Percentiles rank a stretch among this genome's conserved stretches.
phyloP scores from a whole-genome alignment of 2,113 vertebrate species.

The Variabilichromis moorii region DNA sequence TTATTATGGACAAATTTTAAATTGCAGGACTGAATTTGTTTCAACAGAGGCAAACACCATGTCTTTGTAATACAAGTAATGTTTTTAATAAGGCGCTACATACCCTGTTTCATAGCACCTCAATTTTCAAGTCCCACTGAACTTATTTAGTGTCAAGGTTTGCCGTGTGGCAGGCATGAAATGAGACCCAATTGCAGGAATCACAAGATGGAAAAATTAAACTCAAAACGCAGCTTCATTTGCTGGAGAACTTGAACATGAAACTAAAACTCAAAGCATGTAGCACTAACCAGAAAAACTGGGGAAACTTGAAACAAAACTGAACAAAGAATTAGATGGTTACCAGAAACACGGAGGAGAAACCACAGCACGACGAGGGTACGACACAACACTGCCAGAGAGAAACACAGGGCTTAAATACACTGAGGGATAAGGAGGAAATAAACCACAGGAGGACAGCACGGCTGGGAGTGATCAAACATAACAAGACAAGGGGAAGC shows the following conservation, averaged over 20 bases:
- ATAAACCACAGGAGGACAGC: not conserved
- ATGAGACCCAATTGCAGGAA: not conserved
- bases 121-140: not conserved
- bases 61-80: not conserved
- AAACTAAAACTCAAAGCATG: not conserved
- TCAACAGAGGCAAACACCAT: not conserved
- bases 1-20: not conserved
- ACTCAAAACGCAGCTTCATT: not conserved
- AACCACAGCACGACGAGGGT: fast-evolving
- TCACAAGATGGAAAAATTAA: not conserved
- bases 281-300: not conserved
- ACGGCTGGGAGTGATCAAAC: not conserved
- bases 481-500: not conserved
- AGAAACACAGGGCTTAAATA: not conserved
- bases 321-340: not conserved
- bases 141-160: not conserved
- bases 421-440: not conserved
- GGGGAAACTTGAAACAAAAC: not conserved
- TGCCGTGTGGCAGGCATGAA: not conserved
- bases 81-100: not conserved
- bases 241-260: not conserved
- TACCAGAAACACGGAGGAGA: fast-evolving
- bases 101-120: not conserved
- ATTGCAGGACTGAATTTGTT: not conserved
- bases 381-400: not conserved